Evolutionary conservation across 2,888 invertebrate genomes (phyloP).

Genomic region (Catocala nupta): DNA sequence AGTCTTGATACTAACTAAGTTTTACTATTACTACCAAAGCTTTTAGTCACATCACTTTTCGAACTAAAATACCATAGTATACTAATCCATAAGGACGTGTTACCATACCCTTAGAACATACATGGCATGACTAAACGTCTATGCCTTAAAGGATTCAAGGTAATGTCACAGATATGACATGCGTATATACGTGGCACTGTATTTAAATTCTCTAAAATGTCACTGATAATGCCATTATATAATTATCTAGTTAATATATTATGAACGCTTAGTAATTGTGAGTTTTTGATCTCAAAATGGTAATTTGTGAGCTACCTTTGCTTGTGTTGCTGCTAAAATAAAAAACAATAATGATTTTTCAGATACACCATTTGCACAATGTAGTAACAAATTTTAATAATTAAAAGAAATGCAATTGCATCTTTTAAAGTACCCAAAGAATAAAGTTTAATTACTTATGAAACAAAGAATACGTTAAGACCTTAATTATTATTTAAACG

Average conservation of each 20-base stretch:
- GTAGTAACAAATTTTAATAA: not conserved
- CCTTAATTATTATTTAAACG: conserved; percentile 14
- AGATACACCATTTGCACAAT: not conserved
- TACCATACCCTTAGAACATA: conserved; percentile 23
- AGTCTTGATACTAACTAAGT: no score
- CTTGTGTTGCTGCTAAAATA: conserved; percentile 29
- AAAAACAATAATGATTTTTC: not conserved
- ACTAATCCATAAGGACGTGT: conserved; percentile 17
- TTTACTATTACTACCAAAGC: not conserved
- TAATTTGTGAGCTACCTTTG: conserved; percentile 36
- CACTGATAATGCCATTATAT: no score
- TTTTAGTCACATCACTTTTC: conserved; percentile 26
- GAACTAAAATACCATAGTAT: conserved; percentile 30
- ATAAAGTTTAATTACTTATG: conserved; percentile 23
- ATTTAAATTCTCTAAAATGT: no score
- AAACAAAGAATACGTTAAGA: conserved; percentile 20
- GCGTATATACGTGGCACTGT: not conserved
- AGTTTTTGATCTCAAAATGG: conserved; percentile 73
- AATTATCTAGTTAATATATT: conserved; percentile 14
- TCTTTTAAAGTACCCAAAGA: conserved; percentile 38
- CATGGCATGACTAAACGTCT: not conserved
- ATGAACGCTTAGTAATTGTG: conserved; percentile 64
- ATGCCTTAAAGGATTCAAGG: no score
- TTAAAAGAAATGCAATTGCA: no score
- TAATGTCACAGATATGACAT: not conserved